Evolutionary conservation across 2,888 invertebrate species (phyloP), one percentile per base, ranked within the genome.

Genomic region (Drosophila barbarae): DNA sequence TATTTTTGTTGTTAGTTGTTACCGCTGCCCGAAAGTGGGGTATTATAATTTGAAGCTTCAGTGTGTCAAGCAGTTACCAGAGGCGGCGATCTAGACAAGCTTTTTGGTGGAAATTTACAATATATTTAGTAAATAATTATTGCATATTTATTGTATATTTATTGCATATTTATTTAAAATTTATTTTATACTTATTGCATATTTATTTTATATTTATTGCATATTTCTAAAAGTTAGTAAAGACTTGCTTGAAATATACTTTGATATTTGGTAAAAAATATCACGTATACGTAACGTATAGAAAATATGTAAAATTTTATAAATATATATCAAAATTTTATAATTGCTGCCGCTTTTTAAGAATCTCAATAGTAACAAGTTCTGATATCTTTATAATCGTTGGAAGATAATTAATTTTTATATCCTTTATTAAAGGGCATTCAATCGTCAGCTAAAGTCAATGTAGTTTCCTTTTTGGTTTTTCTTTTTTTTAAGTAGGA

Each of bases 401-500:
- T 13, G 7, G 13, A 39, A 5, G 6, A 36, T 3, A 36, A n/a
- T 6, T 28, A 12, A 4, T 10, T 12, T 12, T 10, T 32, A 32
- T 12, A 32, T 5, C 12, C 10, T 32, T 4, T 1, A 13, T 13
- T 1, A 1, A 12, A 46, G 46, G 4, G 46, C 18, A 46, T 46
- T 1, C 18, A 12, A 18, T 18, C 7, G 18, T 46, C 30, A 13
- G 18, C 12, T 8, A 12, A 6, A 0, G 28, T 1, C 4, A 15
- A 28, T 0, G 1, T 4, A 30, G 18, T 13, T 46, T 51, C 34
- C 68, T 64, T 73, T 61, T 10, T 23, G 30, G 47, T 74, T 68
- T 79, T 13, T 56, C 18, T 67, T 55, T 80, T 72, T 84, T 85
- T 85, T 80, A 79, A 79, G 79, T 79, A 85, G 84, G 84, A 79